Percentiles rank a stretch among this genome's conserved stretches.
These are phyloP conservation scores for Myotis vivesi DNA, from an alignment of 2,797 vertebrate genomes.

Conservation along the genomic window DNA sequence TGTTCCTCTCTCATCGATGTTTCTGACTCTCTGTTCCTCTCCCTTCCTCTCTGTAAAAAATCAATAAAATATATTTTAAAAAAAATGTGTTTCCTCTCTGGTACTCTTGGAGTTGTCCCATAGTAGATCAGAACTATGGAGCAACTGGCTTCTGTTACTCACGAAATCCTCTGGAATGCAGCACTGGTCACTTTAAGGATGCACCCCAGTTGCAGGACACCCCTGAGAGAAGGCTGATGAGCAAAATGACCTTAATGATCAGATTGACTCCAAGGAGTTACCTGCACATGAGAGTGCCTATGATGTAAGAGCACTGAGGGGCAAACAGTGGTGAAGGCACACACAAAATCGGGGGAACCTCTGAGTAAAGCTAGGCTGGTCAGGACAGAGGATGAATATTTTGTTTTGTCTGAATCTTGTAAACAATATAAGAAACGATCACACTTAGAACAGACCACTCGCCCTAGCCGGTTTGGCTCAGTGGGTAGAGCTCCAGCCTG, in stretches of 20 bases:
- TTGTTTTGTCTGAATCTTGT: neutral
- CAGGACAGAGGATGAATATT: neutral
- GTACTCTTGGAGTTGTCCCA: neutral
- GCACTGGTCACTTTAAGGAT: neutral
- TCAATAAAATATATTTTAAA: too few species aligned
- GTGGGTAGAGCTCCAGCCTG: too few species aligned
- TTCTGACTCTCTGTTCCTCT: too few species aligned
- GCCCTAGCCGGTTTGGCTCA: too few species aligned
- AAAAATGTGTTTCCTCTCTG: constrained; percentile 21
- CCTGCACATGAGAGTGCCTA: neutral
- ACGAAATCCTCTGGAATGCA: neutral
- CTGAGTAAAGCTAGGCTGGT: neutral
- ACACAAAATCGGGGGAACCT: neutral
- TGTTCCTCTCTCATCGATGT: too few species aligned
- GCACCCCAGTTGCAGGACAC: neutral
- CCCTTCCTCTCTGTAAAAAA: too few species aligned
- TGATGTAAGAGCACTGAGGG: neutral
- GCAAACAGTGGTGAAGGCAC: neutral
- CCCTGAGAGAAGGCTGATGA: neutral
- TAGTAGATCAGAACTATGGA: neutral
- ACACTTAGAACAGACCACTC: neutral
- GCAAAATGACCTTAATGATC: neutral
- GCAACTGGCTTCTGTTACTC: too few species aligned
- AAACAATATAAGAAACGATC: neutral
- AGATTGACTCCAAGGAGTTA: neutral